A percentile compares a stretch with the other conserved stretches of the same genome.
These are phyloP conservation scores for Keiferia lycopersicella DNA, from an alignment of 2,888 invertebrate genomes.

Conservation along the genomic window DNA sequence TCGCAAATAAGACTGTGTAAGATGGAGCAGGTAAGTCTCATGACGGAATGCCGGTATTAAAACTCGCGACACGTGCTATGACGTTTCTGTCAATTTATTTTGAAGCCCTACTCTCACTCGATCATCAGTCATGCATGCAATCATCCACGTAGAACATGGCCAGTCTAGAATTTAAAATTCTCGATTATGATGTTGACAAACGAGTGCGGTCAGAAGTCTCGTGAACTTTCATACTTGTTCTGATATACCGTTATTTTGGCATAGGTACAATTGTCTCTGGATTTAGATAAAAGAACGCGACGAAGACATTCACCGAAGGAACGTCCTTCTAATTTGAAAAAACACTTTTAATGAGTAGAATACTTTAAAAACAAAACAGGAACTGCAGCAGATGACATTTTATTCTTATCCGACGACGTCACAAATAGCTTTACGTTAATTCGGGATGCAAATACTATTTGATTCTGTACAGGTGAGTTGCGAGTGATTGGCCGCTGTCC, in stretches of 20 bases:
- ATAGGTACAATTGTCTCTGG: background rate
- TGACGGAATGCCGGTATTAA: constrained; percentile 5
- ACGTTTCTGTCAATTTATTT: background rate
- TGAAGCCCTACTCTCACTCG: background rate
- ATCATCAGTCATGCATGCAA: no score
- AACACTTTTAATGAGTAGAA: background rate
- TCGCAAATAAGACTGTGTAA: constrained; percentile 26
- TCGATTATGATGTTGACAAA: background rate
- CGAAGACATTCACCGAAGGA: background rate
- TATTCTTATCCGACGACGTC: constrained; percentile 27
- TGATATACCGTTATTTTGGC: background rate
- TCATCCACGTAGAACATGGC: no score
- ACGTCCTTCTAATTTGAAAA: background rate
- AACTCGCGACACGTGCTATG: background rate
- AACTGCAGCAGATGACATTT: constrained; percentile 1
- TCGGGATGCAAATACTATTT: constrained; percentile 45
- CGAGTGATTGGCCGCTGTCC: constrained; percentile 68
- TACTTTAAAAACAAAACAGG: background rate
- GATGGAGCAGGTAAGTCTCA: constrained; percentile 22
- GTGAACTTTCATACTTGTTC: background rate
- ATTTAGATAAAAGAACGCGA: background rate
- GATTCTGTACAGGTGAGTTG: constrained; percentile 67
- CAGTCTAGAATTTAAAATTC: background rate
- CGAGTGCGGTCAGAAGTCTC: background rate
- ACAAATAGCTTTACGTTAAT: constrained; percentile 34